Percentiles rank a stretch among this genome's conserved stretches.
Conservation (phyloP, 2,797 vertebrate genomes). For the Sardinella longiceps region DNA sequence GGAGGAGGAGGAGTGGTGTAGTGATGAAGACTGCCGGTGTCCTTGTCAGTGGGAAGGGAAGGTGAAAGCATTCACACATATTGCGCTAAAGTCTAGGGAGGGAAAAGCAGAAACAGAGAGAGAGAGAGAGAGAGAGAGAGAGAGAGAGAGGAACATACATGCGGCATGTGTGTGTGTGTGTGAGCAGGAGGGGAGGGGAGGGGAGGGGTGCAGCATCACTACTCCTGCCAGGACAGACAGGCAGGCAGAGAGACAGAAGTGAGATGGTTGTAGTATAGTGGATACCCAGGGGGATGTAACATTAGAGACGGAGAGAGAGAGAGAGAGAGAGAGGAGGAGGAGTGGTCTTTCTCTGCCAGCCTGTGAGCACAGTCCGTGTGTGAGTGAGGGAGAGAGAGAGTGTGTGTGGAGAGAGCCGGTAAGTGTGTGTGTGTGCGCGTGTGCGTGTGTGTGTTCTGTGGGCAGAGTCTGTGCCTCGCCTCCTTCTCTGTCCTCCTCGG, state of each 20-base stretch:
- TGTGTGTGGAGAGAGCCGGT: not conserved
- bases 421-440: constrained; percentile 29
- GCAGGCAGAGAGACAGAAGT: not conserved
- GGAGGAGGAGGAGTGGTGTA: not conserved
- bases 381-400: not conserved
- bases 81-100: not conserved
- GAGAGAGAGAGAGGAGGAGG: not conserved
- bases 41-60: not conserved
- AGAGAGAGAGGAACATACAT: not conserved
- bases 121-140: not conserved
- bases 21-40: not conserved
- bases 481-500: constrained; percentile 28
- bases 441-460: constrained; percentile 57
- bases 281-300: not conserved
- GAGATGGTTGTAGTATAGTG: not conserved
- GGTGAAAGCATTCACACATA: not conserved
- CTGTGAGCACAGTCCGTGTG: not conserved
- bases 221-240: not conserved
- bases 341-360: constrained; percentile 1
- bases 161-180: not conserved
- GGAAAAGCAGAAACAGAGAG: not conserved
- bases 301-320: not conserved
- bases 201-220: not conserved
- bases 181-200: not conserved
- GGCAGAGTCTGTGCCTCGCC: constrained; percentile 38